phyloP scores from a whole-genome alignment of 2,113 vertebrate genomes.

The Neogale vison region DNA sequence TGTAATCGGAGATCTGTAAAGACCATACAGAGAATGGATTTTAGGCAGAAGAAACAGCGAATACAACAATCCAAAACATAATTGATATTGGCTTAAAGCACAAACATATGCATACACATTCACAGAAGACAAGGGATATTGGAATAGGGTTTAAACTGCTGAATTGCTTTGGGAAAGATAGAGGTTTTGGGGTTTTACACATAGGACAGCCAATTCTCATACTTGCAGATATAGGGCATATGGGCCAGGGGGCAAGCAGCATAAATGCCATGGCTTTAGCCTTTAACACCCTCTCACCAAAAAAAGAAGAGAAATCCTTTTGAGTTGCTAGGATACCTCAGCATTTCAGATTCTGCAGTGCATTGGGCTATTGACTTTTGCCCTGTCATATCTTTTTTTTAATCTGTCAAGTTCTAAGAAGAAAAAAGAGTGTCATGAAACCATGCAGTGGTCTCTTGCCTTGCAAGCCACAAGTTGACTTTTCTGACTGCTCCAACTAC shows the following conservation, averaged over 20 bases:
- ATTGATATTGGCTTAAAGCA: background rate
- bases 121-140: background rate
- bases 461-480: background rate
- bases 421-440: background rate
- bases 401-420: background rate
- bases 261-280: background rate
- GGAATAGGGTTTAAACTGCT: background rate
- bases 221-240: background rate
- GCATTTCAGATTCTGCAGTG: background rate
- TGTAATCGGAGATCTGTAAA: background rate
- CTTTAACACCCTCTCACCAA: background rate
- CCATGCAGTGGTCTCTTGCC: background rate
- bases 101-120: background rate
- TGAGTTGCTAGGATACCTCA: slow-evolving; percentile 35
- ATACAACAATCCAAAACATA: background rate
- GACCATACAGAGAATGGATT: background rate
- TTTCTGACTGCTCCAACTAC: background rate
- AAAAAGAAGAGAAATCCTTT: background rate
- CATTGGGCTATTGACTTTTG: background rate
- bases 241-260: background rate
- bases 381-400: background rate
- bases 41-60: background rate
- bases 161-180: background rate
- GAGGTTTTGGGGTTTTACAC: background rate
- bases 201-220: background rate